phyloP scores from a whole-genome alignment of 2,113 vertebrate species.

The Tautogolabrus adspersus region DNA sequence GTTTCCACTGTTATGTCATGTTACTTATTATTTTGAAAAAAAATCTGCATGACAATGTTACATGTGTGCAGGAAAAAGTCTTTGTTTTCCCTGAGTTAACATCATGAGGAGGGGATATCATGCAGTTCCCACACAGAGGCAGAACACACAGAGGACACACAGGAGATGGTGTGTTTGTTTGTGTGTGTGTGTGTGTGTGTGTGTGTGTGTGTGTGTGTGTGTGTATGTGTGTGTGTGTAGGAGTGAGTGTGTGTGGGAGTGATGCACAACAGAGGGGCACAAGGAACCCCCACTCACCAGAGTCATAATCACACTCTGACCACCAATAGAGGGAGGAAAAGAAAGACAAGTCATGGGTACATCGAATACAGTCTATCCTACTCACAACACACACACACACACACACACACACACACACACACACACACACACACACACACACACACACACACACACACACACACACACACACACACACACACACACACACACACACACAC shows the following conservation, averaged over 20 bases:
- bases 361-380: conserved; percentile 61
- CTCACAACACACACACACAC: conserved; percentile 32
- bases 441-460: too few relatives aligned
- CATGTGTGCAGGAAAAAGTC: conserved; percentile 62
- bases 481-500: too few relatives aligned
- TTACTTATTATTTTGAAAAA: conserved; percentile 25
- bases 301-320: conserved; percentile 85
- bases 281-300: conserved; percentile 81
- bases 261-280: conserved; percentile 66
- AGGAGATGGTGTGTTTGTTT: conserved; percentile 34
- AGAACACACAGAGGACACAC: conserved; percentile 68
- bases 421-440: too few relatives aligned
- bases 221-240: conserved; percentile 20
- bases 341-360: conserved; percentile 80
- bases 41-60: conserved; percentile 64
- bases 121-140: conserved; percentile 71
- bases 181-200: conserved; percentile 13
- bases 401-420: too few relatives aligned
- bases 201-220: conserved; percentile 15
- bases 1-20: conserved; percentile 22
- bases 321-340: conserved; percentile 80
- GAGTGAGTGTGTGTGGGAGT: conserved; percentile 31
- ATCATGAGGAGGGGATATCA: conserved; percentile 63
- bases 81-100: conserved; percentile 48
- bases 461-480: too few relatives aligned